Conservation (phyloP, 2,797 vertebrate genomes). For the Spinibarbus caldwelli region DNA sequence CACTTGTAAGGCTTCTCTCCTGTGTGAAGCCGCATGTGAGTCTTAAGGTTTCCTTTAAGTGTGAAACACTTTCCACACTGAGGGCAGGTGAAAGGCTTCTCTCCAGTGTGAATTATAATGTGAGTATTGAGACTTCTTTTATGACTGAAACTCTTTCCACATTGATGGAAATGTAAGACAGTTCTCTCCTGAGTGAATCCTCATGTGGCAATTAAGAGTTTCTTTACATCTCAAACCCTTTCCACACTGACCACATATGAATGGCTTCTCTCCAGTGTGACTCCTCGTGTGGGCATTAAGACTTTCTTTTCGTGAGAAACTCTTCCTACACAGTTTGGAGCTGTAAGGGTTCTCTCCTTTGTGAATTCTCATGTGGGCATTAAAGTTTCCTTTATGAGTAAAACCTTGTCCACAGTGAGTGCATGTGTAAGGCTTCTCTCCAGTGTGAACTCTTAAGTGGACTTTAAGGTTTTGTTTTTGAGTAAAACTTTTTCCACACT, state of each 20-base stretch:
- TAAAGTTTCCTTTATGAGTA: not conserved
- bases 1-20: not conserved
- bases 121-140: not conserved
- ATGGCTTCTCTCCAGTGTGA: not conserved
- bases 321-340: not conserved
- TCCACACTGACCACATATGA: not conserved
- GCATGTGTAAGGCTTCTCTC: conserved; percentile 2
- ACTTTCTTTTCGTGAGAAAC: not conserved
- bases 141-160: not conserved
- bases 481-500: not conserved
- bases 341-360: not conserved
- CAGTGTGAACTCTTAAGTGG: not conserved
- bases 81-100: not conserved
- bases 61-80: too few relatives aligned
- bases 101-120: not conserved
- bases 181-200: not conserved
- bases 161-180: not conserved
- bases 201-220: not conserved
- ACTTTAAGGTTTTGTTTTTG: conserved; percentile 1
- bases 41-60: too few relatives aligned
- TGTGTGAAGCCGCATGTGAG: too few relatives aligned
- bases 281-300: not conserved
- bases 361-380: not conserved
- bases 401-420: not conserved
- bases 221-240: not conserved